Conservation (phyloP, 1,140 invertebrate genomes). For the Rhagoletis zephyria region DNA sequence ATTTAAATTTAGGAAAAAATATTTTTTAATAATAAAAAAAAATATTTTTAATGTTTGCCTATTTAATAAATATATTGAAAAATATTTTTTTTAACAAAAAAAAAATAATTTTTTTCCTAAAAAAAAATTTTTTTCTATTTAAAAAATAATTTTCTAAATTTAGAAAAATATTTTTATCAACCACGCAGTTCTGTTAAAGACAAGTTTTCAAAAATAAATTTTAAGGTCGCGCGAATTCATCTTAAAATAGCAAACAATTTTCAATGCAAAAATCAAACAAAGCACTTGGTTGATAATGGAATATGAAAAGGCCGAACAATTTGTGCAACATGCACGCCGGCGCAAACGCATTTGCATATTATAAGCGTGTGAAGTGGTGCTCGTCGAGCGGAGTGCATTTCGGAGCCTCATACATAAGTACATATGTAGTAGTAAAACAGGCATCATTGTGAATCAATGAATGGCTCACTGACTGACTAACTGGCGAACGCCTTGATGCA, state of each 20-base stretch:
- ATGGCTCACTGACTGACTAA: conserved; percentile 2
- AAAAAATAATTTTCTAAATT: too few relatives aligned
- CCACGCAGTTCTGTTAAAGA: too few relatives aligned
- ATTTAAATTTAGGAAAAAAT: background rate
- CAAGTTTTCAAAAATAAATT: background rate
- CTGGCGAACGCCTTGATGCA: background rate
- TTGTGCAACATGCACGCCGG: conserved; percentile 28
- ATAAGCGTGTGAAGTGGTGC: conserved; percentile 38
- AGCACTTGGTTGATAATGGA: background rate
- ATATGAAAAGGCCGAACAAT: conserved; percentile 26
- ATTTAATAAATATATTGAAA: background rate
- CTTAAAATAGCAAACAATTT: background rate
- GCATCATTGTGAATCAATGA: conserved; percentile 2
- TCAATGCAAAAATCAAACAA: background rate
- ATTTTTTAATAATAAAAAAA: background rate
- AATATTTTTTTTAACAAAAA: background rate
- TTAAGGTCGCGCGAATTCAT: background rate
- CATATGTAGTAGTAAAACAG: background rate
- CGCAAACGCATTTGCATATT: conserved; percentile 44
- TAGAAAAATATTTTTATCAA: too few relatives aligned
- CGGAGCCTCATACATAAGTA: background rate
- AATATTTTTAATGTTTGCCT: background rate
- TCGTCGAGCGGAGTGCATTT: background rate
- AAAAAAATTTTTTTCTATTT: background rate
- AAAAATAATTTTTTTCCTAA: background rate